Conservation (phyloP, 2,113 vertebrate species). For the Progne subis region DNA sequence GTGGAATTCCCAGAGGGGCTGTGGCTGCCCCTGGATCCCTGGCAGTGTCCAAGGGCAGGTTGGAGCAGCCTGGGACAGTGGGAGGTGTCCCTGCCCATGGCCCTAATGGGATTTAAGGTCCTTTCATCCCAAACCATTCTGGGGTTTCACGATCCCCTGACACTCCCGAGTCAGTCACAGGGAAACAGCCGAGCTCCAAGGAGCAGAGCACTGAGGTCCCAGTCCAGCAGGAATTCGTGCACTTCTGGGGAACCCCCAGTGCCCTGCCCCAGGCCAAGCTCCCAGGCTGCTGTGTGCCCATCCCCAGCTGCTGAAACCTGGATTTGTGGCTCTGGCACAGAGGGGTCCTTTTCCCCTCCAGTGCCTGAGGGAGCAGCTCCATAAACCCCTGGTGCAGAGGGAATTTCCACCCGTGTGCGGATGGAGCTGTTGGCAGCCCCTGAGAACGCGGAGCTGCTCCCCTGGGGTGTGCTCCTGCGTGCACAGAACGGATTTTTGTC, state of each 20-base stretch:
- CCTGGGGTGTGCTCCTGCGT: background rate
- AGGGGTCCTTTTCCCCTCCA: background rate
- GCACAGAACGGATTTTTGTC: background rate
- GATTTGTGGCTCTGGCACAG: background rate
- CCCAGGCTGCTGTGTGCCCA: background rate
- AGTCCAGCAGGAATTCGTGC: background rate
- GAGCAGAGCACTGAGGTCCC: background rate
- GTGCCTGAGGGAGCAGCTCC: background rate
- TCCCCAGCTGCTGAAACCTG: rapidly evolving
- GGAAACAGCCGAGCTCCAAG: background rate
- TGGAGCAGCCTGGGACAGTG: background rate
- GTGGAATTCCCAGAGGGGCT: background rate
- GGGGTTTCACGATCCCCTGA: background rate
- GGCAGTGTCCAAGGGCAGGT: rapidly evolving
- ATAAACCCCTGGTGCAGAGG: rapidly evolving
- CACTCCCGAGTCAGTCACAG: background rate
- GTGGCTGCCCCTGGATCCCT: background rate
- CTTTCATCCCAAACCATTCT: no score
- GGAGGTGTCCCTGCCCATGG: background rate
- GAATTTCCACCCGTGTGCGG: rapidly evolving
- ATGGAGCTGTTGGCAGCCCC: background rate
- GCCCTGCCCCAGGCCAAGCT: background rate
- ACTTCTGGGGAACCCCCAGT: rapidly evolving
- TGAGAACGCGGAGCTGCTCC: background rate
- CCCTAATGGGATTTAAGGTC: background rate